Evolutionary conservation across 2,888 invertebrate species (phyloP), one percentile per base, ranked within the genome.

Genomic region (Labia minor): DNA sequence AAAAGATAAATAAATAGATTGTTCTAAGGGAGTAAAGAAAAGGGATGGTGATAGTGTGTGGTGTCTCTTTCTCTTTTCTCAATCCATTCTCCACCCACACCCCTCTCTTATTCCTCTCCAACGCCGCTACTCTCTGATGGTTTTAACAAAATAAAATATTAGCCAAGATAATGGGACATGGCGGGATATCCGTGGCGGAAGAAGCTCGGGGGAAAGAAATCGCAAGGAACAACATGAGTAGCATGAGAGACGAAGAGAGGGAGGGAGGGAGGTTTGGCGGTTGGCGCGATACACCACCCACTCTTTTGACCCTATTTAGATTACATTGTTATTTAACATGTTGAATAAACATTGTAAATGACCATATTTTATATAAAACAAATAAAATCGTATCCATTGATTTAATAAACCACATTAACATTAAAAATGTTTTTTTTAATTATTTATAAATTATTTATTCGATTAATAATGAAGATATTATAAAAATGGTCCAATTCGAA

Each of bases 131-230:
- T 4, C 49, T 49, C 14, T 49, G 49, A 49, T 49, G 49, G 49
- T 49, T 49, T 49, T 49, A 49, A 49, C 49, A 49, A 49, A 49
- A 49, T 49, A 49, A 49, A 49, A 49, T 49, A 49, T 49, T 49
- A 49, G 49, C 49, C 49, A 49, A 49, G 49, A 49, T 49, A 49
- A 49, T 49, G 49, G 49, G 49, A 49, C 49, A 49, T n/a, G 49
- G 49, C 49, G 49, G 49, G 49, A 49, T n/a, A 49, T 49, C 49
- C 49, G 49, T n/a, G 49, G 16, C 49, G 49, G 49, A 49, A 49
- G 49, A 16, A 49, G 49, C 49, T 11, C 49, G 49, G 49, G 49
- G 49, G 49, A 49, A 49, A 49, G 49, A 49, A 49, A 49, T 49
- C 49, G 14, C 49, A 49, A 49, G 49, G 16, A 49, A 49, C 49